Evolutionary conservation across 2,113 vertebrate species (phyloP).

Genomic region (Phainopepla nitens): DNA sequence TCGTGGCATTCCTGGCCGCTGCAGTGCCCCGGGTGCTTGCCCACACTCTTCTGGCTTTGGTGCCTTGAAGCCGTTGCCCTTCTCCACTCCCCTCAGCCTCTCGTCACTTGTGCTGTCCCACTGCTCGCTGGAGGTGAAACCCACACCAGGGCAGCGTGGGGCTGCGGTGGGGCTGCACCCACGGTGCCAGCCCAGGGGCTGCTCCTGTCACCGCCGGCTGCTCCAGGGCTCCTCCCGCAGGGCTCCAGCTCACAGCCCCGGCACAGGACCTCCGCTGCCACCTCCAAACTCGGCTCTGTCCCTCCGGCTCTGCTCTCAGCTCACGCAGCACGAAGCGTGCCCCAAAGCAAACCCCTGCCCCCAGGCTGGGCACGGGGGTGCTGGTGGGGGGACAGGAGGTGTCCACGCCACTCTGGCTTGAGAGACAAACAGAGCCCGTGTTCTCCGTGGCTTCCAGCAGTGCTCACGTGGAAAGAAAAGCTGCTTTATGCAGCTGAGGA

Average conservation of each 20-base stretch:
- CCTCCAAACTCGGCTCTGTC: accelerated
- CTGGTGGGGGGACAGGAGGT: background rate
- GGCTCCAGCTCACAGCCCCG: background rate
- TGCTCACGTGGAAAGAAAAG: background rate
- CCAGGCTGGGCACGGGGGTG: accelerated
- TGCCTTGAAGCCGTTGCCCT: background rate
- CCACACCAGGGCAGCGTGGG: accelerated
- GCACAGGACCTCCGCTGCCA: background rate
- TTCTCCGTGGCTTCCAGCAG: background rate
- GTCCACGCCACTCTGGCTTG: background rate
- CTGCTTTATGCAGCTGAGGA: conserved; percentile 18
- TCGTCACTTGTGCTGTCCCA: background rate
- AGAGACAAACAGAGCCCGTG: background rate
- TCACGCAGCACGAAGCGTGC: accelerated
- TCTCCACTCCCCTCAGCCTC: background rate
- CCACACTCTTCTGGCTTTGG: background rate
- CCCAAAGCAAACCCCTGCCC: background rate
- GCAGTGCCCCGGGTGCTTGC: accelerated
- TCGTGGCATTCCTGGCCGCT: accelerated
- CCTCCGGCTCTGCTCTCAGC: background rate
- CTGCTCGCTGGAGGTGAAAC: background rate
- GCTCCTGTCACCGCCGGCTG: background rate
- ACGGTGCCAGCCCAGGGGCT: background rate
- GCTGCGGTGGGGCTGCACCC: background rate
- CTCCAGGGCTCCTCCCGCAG: background rate